Percentiles rank a stretch among this genome's conserved stretches.
Evolutionary conservation across 2,797 vertebrate genomes (phyloP).

Genomic region (Cephalopachus bancanus): DNA sequence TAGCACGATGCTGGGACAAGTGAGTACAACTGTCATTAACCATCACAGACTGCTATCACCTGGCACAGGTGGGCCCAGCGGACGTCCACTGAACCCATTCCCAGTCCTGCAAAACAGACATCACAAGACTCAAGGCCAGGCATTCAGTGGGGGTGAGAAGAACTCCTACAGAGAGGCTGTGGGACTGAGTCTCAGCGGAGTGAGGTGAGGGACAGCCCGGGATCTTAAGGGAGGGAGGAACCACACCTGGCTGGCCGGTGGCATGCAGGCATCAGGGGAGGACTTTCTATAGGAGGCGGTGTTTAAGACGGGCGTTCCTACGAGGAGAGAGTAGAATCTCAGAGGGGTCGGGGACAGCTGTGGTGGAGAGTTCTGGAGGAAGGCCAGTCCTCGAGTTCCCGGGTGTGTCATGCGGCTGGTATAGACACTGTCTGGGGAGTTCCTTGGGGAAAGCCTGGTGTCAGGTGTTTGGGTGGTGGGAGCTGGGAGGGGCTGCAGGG

Average conservation of each 20-base stretch:
- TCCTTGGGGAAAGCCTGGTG: not conserved
- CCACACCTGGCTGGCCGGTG: not conserved
- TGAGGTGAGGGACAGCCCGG: not conserved
- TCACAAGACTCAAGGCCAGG: not conserved
- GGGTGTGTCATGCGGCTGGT: not conserved
- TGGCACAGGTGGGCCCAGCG: not conserved
- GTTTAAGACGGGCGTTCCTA: not conserved
- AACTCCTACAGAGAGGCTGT: not conserved
- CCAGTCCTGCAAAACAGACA: not conserved
- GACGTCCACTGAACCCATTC: not conserved
- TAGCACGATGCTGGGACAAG: not conserved
- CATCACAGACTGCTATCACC: rapidly evolving
- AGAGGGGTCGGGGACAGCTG: not conserved
- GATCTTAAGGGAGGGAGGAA: not conserved
- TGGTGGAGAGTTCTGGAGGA: not conserved
- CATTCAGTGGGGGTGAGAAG: not conserved
- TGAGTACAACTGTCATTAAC: rapidly evolving
- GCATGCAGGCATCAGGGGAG: rapidly evolving
- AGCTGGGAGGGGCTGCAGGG: not conserved
- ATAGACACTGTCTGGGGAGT: not conserved
- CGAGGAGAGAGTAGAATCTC: not conserved
- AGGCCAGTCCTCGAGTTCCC: not conserved
- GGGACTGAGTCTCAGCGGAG: rapidly evolving
- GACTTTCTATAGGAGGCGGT: not conserved
- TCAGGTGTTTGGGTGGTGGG: rapidly evolving